A percentile compares a stretch with the other conserved stretches of the same genome.
Evolutionary conservation across 2,113 vertebrate species (phyloP).

Genomic region (Daboia siamensis): DNA sequence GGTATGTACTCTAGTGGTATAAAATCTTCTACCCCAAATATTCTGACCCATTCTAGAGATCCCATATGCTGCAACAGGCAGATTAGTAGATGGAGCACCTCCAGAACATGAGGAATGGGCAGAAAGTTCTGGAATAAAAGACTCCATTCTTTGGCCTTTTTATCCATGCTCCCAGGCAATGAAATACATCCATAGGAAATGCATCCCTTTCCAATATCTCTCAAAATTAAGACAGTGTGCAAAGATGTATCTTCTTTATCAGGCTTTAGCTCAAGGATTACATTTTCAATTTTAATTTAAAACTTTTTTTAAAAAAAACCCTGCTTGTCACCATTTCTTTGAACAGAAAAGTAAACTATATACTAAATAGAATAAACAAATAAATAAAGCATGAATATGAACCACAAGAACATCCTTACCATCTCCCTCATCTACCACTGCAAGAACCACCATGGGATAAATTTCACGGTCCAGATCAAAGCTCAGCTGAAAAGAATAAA

Average conservation of each 20-base stretch:
- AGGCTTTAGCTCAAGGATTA: background rate
- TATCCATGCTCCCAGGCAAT: background rate
- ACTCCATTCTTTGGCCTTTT: background rate
- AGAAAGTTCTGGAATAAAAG: background rate
- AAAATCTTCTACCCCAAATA: background rate
- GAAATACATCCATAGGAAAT: background rate
- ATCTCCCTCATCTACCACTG: conserved; percentile 91
- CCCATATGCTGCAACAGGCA: background rate
- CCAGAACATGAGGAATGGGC: background rate
- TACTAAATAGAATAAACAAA: background rate
- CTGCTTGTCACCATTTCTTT: background rate
- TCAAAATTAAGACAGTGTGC: background rate
- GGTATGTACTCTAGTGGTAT: background rate
- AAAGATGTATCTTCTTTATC: background rate
- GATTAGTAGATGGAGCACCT: background rate
- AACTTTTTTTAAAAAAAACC: background rate
- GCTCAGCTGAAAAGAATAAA: conserved; percentile 75
- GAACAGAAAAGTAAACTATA: background rate
- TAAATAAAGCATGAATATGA: background rate
- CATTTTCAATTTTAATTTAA: background rate
- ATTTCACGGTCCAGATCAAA: conserved; percentile 93
- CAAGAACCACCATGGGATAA: conserved; percentile 95
- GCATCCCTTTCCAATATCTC: background rate
- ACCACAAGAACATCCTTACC: conserved; percentile 56
- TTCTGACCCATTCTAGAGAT: background rate